Evolutionary conservation across 2,113 vertebrate species (phyloP).

Genomic region (Ptyas mucosa): DNA sequence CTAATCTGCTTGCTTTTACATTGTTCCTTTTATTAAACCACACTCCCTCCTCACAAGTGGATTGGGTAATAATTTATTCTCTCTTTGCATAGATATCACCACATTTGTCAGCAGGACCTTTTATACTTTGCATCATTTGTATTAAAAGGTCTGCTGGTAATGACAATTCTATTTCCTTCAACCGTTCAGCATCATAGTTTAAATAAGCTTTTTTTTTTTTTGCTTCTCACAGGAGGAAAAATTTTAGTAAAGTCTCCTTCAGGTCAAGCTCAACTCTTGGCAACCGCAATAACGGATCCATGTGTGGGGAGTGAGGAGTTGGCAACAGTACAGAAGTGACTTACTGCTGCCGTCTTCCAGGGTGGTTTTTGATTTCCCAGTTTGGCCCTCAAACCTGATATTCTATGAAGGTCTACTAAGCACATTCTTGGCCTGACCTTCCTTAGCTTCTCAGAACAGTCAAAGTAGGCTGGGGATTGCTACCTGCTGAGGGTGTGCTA

Average conservation of each 20-base stretch:
- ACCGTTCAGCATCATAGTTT: background rate
- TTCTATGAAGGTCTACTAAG: background rate
- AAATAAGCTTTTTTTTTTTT: background rate
- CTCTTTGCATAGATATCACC: background rate
- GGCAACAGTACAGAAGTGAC: background rate
- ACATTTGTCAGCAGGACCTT: background rate
- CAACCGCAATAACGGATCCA: background rate
- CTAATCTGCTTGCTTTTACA: background rate
- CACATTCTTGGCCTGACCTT: background rate
- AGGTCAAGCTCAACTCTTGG: background rate
- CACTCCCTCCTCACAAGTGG: background rate
- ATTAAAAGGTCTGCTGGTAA: background rate
- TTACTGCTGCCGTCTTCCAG: background rate
- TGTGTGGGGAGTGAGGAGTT: background rate
- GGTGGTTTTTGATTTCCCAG: background rate
- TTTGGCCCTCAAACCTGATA: background rate
- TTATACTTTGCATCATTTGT: background rate
- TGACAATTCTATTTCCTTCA: background rate
- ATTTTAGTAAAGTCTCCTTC: background rate
- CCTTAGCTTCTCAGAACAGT: background rate
- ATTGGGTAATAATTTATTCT: background rate
- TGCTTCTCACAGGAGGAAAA: background rate
- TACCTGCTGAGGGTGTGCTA: background rate
- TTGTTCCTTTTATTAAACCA: background rate
- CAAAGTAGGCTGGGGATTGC: background rate